These are phyloP conservation scores for Troilus luridus DNA, from an alignment of 2,888 invertebrate species.

Conservation along the genomic window DNA sequence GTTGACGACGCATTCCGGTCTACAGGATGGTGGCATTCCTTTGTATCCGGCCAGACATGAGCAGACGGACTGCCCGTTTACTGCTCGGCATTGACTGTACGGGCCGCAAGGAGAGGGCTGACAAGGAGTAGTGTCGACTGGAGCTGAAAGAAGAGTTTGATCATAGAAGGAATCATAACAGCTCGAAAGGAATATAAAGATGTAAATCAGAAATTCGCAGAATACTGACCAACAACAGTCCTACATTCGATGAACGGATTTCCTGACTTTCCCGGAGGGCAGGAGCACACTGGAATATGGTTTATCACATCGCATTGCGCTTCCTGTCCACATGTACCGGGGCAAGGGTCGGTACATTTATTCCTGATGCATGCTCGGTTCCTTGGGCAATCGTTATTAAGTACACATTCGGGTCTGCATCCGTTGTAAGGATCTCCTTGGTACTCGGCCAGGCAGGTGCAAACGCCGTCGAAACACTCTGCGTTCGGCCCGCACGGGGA, in stretches of 20 bases:
- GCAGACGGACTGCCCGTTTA: slow-evolving; percentile 81
- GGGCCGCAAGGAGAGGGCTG: slow-evolving; percentile 69
- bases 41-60: slow-evolving; percentile 80
- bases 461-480: slow-evolving; percentile 78
- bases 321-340: slow-evolving; percentile 80
- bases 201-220: slow-evolving; percentile 71
- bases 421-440: slow-evolving; percentile 85
- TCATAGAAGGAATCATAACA: neutral
- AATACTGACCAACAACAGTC: slow-evolving; percentile 67
- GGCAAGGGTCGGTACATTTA: slow-evolving; percentile 74
- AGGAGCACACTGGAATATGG: slow-evolving; percentile 84
- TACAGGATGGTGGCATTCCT: slow-evolving; percentile 80
- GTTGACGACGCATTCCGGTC: slow-evolving; percentile 71
- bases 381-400: slow-evolving; percentile 74
- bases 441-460: slow-evolving; percentile 81
- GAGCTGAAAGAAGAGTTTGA: slow-evolving; percentile 63
- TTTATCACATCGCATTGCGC: slow-evolving; percentile 81
- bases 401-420: slow-evolving; percentile 80
- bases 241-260: slow-evolving; percentile 81
- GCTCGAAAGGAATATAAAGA: neutral
- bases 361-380: slow-evolving; percentile 71
- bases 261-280: slow-evolving; percentile 80
- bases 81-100: slow-evolving; percentile 79
- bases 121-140: slow-evolving; percentile 74
- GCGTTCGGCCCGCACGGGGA: slow-evolving; percentile 81